Conservation (phyloP, 2,888 invertebrate species). For the Dryococelus australis region DNA sequence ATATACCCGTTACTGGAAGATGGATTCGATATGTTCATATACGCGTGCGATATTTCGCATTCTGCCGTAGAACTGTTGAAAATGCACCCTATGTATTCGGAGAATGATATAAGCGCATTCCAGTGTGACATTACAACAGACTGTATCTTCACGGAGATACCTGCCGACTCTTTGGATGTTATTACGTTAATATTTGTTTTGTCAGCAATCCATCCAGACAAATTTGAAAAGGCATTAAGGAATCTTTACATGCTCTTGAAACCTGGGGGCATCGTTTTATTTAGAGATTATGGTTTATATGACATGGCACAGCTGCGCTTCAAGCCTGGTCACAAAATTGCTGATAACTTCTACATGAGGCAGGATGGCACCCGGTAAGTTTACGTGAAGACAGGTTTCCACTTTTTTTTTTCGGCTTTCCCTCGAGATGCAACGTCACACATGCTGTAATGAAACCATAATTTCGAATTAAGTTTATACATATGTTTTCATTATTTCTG, state of each 20-base stretch:
- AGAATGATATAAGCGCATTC: slow-evolving; percentile 75
- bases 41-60: slow-evolving; percentile 93
- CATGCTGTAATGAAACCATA: too few species aligned
- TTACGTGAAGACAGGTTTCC: too few species aligned
- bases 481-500: too few species aligned
- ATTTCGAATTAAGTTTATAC: too few species aligned
- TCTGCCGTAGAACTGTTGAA: slow-evolving; percentile 89
- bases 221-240: slow-evolving; percentile 66
- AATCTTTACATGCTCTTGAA: slow-evolving; percentile 73
- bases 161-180: slow-evolving; percentile 70
- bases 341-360: slow-evolving; percentile 92
- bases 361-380: slow-evolving; percentile 92
- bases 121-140: slow-evolving; percentile 83
- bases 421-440: too few species aligned
- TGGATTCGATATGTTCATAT: slow-evolving; percentile 73
- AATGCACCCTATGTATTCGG: slow-evolving; percentile 69
- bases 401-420: too few species aligned
- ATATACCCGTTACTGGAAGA: slow-evolving; percentile 90
- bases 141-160: slow-evolving; percentile 66
- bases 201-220: slow-evolving; percentile 90
- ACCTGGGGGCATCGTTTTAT: slow-evolving; percentile 81
- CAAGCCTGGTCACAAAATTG: slow-evolving; percentile 89
- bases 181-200: slow-evolving; percentile 93
- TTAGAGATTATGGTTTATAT: slow-evolving; percentile 93
- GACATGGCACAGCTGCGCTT: slow-evolving; percentile 97